A percentile compares a stretch with the other conserved stretches of the same genome.
phyloP scores from a whole-genome alignment of 2,888 invertebrate species.

The Mythimna loreyi region DNA sequence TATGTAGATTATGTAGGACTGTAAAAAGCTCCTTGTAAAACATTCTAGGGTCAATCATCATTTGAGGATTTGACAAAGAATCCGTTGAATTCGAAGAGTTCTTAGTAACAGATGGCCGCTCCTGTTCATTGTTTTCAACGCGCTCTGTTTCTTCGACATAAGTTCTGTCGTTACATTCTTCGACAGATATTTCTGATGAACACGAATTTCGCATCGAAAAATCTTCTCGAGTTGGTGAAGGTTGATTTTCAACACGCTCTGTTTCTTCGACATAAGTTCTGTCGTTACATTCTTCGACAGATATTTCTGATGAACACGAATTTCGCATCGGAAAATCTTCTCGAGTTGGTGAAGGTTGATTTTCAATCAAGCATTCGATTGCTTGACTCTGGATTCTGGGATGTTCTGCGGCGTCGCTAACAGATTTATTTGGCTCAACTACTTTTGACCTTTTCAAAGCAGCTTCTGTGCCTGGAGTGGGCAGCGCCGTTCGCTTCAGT shows the following conservation, averaged over 20 bases:
- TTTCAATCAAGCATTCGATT: not conserved
- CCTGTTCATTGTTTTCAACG: not conserved
- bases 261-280: not conserved
- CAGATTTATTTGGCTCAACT: not conserved
- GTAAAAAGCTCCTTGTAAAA: not conserved
- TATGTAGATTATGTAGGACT: not conserved
- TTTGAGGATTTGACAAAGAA: not conserved
- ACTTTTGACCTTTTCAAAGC: slow-evolving; percentile 1
- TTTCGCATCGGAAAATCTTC: slow-evolving; percentile 3
- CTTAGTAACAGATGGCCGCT: slow-evolving; percentile 4
- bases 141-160: not conserved
- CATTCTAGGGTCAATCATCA: not conserved
- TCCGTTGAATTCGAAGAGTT: not conserved
- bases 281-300: not conserved
- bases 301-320: slow-evolving; percentile 3
- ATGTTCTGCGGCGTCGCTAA: not conserved
- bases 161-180: not conserved
- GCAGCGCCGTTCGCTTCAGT: not conserved
- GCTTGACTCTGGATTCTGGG: too few relatives aligned
- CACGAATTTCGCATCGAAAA: slow-evolving; percentile 2
- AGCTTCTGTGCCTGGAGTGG: not conserved
- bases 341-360: not conserved
- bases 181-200: not conserved
- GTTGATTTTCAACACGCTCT: not conserved
- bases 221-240: not conserved